Evolutionary conservation across 92 coral and sea anemone species (phyloP), one percentile per base, ranked within the genome.

Genomic region (Parazoanthus atlanticus): DNA sequence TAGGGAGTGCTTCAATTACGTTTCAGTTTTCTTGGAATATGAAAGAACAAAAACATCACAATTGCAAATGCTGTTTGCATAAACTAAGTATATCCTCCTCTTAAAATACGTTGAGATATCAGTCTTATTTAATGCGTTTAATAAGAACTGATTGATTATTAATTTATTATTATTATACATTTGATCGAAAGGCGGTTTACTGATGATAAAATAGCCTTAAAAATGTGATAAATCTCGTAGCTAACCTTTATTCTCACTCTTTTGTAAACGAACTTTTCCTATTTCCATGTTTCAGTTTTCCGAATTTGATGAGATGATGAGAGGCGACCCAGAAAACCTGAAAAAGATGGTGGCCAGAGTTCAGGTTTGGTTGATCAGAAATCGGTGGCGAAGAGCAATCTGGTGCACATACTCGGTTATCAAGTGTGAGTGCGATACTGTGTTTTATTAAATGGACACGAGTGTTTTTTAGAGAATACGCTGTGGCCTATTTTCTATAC

Each of bases 261-360:
- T 46, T 0, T 46, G 15, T 46, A 46, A 46, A 46, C 9, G 7
- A 11, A 23, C 72, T 8, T 23, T 11, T 23, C 23, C 17, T 2
- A 23, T 16, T 54, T 82, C 61, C 84, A 28, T 31, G 74, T 79
- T 86, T 19, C 38, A 97, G 99, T 97, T 97, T 88, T 94, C 99
- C 26, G 98, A 94, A 91, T 97, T 97, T 84, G 99, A 97, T 67
- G 95, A 92, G 86, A 91, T 97, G 82, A 95, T 97, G 99, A 95
- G 91, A 85, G 91, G 95, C 31, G 99, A 95, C 88, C 97, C 99
- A 0, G 98, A 95, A 85, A 95, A 90, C 77, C 89, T 97, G 78
- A 94, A 97, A 93, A 91, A 91, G 30, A 88, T 95, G 25, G 98
- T 97, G 28, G 93, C 99, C 56, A 95, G 93, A 90, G 99, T 97